Conservation (phyloP, 1,140 invertebrate genomes). For the Hyphantria cunea region DNA sequence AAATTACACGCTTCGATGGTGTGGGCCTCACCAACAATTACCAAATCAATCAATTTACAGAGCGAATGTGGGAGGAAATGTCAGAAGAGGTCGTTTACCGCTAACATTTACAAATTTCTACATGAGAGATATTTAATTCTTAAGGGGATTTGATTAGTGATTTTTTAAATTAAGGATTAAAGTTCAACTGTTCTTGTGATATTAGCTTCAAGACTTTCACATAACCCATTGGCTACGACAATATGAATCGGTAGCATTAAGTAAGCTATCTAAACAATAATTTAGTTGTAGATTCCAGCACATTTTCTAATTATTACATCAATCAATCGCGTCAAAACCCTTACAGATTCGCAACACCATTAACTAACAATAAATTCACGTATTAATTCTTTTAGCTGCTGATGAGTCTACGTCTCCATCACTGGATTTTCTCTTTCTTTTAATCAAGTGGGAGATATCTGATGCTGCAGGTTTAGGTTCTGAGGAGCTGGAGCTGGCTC, state of each 20-base stretch:
- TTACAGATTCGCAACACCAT: slow-evolving; percentile 10
- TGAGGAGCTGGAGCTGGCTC: slow-evolving; percentile 56
- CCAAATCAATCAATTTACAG: no score
- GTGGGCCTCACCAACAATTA: no score
- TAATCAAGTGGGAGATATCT: slow-evolving; percentile 89
- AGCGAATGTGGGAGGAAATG: no score
- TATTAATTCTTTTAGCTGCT: slow-evolving; percentile 77
- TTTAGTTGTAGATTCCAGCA: slow-evolving; percentile 5
- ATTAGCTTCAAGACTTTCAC: not conserved
- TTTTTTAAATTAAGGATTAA: no score
- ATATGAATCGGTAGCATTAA: no score
- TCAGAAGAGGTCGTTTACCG: no score
- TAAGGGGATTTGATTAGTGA: no score
- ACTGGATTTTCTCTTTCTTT: slow-evolving; percentile 86
- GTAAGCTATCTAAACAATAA: no score
- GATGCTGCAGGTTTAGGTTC: slow-evolving; percentile 63
- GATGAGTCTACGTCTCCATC: slow-evolving; percentile 74
- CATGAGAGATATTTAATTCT: no score
- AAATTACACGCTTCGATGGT: no score
- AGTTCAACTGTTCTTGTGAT: no score
- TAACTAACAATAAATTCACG: slow-evolving; percentile 46
- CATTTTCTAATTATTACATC: slow-evolving; percentile 1
- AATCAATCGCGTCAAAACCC: slow-evolving; percentile 2
- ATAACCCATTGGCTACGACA: not conserved
- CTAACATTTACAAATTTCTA: no score